Conservation (phyloP, 2,797 vertebrate genomes). For the Typhlichthys eigenmanni region DNA sequence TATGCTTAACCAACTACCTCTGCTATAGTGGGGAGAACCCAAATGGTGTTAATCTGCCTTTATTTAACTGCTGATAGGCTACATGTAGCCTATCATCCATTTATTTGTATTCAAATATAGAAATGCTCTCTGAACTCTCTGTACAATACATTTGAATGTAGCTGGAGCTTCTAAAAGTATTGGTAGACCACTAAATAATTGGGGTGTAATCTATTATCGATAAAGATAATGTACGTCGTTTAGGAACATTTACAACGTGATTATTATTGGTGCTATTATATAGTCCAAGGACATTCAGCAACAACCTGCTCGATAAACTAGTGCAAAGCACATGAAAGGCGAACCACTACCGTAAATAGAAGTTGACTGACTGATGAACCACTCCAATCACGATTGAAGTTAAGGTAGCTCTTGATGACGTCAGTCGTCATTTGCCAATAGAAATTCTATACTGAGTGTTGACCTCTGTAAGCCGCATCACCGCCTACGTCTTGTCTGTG, state of each 20-base stretch:
- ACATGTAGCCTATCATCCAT: not conserved
- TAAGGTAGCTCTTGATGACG: conserved; percentile 44
- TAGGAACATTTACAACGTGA: too few species aligned
- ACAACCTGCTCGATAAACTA: conserved; percentile 47
- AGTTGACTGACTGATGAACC: conserved; percentile 52
- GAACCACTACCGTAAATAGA: conserved; percentile 73
- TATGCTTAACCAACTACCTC: conserved; percentile 15
- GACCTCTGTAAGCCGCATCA: conserved; percentile 74
- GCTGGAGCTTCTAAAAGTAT: not conserved
- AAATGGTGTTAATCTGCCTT: conserved; percentile 12
- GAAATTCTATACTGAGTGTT: conserved; percentile 52
- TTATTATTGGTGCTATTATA: too few species aligned
- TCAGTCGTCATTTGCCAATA: conserved; percentile 53
- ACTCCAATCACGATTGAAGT: conserved; percentile 51
- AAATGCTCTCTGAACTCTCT: too few species aligned
- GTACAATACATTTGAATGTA: too few species aligned
- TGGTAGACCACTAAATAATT: not conserved
- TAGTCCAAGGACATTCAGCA: conserved; percentile 7
- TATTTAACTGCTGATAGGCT: not conserved
- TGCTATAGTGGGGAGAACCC: not conserved
- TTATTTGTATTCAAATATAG: not conserved
- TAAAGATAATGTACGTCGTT: not conserved
- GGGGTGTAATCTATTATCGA: not conserved
- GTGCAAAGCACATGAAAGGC: conserved; percentile 57
- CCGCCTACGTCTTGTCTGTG: conserved; percentile 76